A percentile compares a stretch with the other conserved stretches of the same genome.
Conservation (phyloP, 2,888 invertebrate species). For the Zhuqinia jingwanae region DNA sequence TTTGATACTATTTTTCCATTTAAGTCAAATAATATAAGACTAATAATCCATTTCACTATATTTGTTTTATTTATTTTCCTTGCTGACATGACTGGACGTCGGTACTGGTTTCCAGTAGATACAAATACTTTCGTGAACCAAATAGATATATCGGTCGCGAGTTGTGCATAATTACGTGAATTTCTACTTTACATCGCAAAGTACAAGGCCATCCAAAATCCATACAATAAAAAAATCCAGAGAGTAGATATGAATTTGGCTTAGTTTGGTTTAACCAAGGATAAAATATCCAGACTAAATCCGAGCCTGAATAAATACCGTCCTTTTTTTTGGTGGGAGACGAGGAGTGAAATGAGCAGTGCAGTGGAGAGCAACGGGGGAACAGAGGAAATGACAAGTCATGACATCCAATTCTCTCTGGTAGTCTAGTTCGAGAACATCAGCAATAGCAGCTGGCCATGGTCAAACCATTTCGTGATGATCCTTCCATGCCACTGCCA, state of each 20-base stretch:
- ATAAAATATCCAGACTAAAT: too few species aligned
- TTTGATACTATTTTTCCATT: too few species aligned
- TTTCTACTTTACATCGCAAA: background rate
- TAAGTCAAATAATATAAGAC: too few species aligned
- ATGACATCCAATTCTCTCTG: slow-evolving; percentile 7
- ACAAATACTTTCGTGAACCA: too few species aligned
- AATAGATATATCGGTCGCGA: too few species aligned
- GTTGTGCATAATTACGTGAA: too few species aligned
- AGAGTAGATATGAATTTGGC: background rate
- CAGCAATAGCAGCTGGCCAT: too few species aligned
- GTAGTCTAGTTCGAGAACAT: too few species aligned
- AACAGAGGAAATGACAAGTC: slow-evolving; percentile 30
- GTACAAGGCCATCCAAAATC: background rate
- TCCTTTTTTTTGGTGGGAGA: background rate
- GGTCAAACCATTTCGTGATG: background rate
- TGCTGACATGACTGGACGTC: too few species aligned
- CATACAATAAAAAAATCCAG: background rate
- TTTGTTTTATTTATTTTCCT: too few species aligned
- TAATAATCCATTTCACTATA: too few species aligned
- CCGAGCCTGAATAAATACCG: background rate
- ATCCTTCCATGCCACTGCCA: background rate
- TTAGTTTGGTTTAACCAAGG: background rate
- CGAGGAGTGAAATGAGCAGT: background rate
- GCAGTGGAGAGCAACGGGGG: background rate
- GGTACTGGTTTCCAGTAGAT: too few species aligned